Evolutionary conservation across 2,888 invertebrate species (phyloP), one percentile per base, ranked within the genome.

Genomic region (Hemistola chrysoprasaria): DNA sequence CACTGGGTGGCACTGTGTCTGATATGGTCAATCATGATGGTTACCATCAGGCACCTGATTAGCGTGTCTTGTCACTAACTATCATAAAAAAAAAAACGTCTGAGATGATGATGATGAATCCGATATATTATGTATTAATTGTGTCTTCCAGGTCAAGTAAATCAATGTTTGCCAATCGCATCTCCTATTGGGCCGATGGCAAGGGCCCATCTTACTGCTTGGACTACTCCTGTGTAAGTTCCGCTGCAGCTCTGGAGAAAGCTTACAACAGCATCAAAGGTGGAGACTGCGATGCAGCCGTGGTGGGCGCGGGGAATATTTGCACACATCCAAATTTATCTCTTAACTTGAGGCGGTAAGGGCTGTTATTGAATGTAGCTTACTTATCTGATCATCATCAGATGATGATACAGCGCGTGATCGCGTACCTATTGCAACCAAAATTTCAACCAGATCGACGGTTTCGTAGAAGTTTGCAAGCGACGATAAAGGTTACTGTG

Each of bases 271-370:
- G 62, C 11, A 78, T 82, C 0, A 63, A 59, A 10, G 46, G 59
- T 1, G 78, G 80, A 0, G 63, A 71, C n/a, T 78, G 79, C 25
- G 80, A 79, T 6, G 71, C 79, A 0, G 93, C 93, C 3, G 78
- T 93, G 16, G 92, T 93, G 1, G 92, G 91, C 0, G 92, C 92
- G 1, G 85, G 89, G 9, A 92, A 90, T 51, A 64, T 91, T 6
- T 90, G 90, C 44, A 62, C 91, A 26, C 88, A 90, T 43, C 91
- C 92, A 4, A 49, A 40, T 29, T 33, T 72, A 1, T 53, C 65
- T 0, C 40, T 64, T 1, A 76, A 77, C 47, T 26, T 73, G 34
- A 65, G 53, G 43, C 68, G 65, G 78, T 78, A 53, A 28, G 43
- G 30, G 3, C 9, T 1, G 16, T 25, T 27, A 16, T 16, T 16